Base-by-base conservation (phyloP, 2,113 vertebrate species). In the Pyxicephalus adspersus region DNA sequence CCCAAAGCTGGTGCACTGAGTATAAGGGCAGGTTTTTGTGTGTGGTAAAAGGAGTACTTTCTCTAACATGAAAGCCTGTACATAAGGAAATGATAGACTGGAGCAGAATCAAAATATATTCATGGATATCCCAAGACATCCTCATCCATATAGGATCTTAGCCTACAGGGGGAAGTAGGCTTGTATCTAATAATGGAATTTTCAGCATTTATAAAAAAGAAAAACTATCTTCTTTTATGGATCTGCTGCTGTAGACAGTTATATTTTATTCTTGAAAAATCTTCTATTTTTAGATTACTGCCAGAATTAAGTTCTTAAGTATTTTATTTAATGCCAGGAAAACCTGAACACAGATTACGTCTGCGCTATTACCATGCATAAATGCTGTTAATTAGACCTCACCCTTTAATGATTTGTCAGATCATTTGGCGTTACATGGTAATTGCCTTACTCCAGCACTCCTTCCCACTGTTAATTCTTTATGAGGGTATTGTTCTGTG, bases 361-460 rank as follows among this genome's bases (percentile, higher is more conserved):
- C 18, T 25, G 11, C 54, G 23, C 19, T 68, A 68, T 26, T 54
- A 26, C 50, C 26, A 8, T 54, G 50, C 67, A 28, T 11, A 52
- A 71, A 71, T 54, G 17, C 17, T 51, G 54, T 23, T 80, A 66
- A 71, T 61, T 71, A 80, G 25, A 70, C 28, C 65, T 67, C 29
- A 54, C 50, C 17, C 45, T 54, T 50, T 22, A 54, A 77, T 54
- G 19, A 65, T 64, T 16, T 54, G 45, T 45, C 3, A 28, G 28
- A 20, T 54, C 16, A 61, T 52, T 64, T 76, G 18, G 60, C 64
- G 57, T 34, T 28, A 17, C 13, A 64, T 34, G n/a, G 25, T 61
- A 61, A 76, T 76, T 72, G 26, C 45, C n/a, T 31, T 9, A 8
- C 11, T 50, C 5, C 4, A 23, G 50, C 70, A 25, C 25, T 58